Base-by-base conservation (phyloP, 2,888 invertebrate species). In the Amblyjoppa fuscipennis region DNA sequence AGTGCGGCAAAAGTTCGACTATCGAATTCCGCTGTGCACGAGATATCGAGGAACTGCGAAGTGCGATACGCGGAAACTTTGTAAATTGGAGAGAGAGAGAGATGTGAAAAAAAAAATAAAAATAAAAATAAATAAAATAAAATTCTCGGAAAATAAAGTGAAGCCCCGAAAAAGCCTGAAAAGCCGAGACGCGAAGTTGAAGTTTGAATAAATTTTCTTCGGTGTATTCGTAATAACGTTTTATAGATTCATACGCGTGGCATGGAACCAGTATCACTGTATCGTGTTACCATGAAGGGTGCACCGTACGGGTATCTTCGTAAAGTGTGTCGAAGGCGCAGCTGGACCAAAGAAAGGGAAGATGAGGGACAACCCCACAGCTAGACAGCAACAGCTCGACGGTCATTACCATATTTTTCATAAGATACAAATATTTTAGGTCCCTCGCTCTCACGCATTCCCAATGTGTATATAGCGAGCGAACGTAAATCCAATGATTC, bases 331-430 rank as follows among this genome's bases (percentile, higher is more conserved):
- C 64, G 64, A 82, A n/a, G 31, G 68, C 25, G 25, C 69, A 20
- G 34, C 74, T 70, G 25, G 6, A 38, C 38, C n/a, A 41, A 69
- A 59, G 20, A 74, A 73, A 53, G 20, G 41, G 51, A 68, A 20
- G 51, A 61, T 28, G 16, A 73, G 20, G n/a, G 20, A 13, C 13
- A 45, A 34, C 1, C 11, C 25, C 41, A 28, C 5, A 20, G 20
- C n/a, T 53, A 49, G 31, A 59, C 20, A 69, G 31, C 56, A 49
- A 41, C 38, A 16, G 13, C 11, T 49, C 53, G 59, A 68, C 20
- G 28, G 31, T 25, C 11, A 81, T 84, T 79, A 81, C 81, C 84
- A 84, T 81, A 84, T 84, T 86, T 86, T 81, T 84, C 78, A 79
- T 86, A 73, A 78, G 41, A 69, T 71, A 69, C 59, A 70, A 78